Conservation (phyloP, 2,888 invertebrate species). For the Tuberolachnus salignus region DNA sequence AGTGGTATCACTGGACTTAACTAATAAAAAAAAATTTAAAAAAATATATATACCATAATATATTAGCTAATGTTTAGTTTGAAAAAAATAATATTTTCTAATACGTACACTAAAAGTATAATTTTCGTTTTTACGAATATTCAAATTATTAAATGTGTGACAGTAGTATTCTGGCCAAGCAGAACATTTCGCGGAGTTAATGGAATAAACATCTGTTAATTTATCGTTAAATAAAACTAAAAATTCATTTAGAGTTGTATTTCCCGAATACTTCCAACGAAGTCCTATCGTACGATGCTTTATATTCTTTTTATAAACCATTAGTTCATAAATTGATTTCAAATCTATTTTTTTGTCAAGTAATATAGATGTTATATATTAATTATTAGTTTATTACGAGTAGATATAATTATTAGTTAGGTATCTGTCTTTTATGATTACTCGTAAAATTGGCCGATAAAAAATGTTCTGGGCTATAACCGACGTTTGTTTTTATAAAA, state of each 20-base stretch:
- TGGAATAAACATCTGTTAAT: background rate
- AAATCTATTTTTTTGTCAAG: background rate
- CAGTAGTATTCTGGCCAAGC: constrained; percentile 31
- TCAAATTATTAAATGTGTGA: constrained; percentile 7
- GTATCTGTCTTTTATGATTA: background rate
- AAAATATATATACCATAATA: background rate
- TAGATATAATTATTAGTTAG: too few relatives aligned
- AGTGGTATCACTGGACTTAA: background rate
- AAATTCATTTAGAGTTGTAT: background rate
- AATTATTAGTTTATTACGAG: too few relatives aligned
- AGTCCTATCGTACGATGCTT: background rate
- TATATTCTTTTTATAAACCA: constrained; percentile 13
- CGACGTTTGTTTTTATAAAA: background rate
- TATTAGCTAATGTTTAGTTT: too few relatives aligned
- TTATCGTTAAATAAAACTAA: background rate
- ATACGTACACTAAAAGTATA: constrained; percentile 10
- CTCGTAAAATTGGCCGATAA: background rate
- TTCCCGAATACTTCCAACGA: constrained; percentile 12
- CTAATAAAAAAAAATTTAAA: background rate
- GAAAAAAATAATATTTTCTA: background rate
- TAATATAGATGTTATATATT: too few relatives aligned
- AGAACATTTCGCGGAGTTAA: background rate
- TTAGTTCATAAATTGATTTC: background rate
- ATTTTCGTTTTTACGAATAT: background rate
- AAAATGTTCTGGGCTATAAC: background rate